Conservation (phyloP, 2,797 vertebrate species). For the Agapornis canus region DNA sequence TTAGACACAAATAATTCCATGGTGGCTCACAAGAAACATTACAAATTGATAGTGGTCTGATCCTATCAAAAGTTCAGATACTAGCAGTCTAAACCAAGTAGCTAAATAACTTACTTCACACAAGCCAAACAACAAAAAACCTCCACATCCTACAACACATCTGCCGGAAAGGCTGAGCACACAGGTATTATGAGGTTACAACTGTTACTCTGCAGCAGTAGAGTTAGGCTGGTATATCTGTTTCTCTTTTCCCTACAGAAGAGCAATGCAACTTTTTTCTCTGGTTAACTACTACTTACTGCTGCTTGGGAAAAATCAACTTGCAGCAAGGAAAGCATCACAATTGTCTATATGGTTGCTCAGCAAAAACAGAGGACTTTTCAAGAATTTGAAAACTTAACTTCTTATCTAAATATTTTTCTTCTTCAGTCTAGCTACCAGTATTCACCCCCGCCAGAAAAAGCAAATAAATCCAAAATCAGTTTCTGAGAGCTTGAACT, state of each 20-base stretch:
- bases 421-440: background rate
- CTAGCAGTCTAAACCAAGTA: background rate
- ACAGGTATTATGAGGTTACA: background rate
- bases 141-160: background rate
- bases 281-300: background rate
- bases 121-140: background rate
- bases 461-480: background rate
- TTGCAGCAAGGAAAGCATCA: background rate
- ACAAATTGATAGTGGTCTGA: background rate
- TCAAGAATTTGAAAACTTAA: background rate
- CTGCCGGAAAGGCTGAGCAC: background rate
- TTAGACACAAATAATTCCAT: background rate
- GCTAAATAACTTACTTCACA: background rate
- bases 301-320: background rate
- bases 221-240: background rate
- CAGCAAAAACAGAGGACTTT: background rate
- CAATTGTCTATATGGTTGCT: fast-evolving
- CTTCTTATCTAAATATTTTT: background rate
- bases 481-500: background rate
- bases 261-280: background rate
- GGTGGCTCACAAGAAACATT: background rate
- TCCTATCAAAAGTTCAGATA: background rate
- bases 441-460: background rate
- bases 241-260: background rate
- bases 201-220: background rate